Evolutionary conservation across 2,113 vertebrate species (phyloP).

Genomic region (Fulica atra): DNA sequence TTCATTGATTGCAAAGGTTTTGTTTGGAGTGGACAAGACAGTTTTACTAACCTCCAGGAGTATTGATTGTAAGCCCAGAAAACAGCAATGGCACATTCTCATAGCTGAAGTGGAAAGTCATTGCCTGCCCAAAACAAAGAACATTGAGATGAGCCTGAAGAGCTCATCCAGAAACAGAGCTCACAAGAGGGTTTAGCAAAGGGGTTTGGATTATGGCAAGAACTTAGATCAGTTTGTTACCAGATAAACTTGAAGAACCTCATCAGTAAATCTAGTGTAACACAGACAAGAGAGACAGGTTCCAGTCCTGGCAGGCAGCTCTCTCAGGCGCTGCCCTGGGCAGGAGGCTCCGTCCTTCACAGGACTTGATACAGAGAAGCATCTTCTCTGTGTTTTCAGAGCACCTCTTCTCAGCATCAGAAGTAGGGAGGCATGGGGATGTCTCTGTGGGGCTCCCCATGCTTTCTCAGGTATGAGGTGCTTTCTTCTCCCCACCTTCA

Average conservation of each 20-base stretch:
- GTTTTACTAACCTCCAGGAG: slow-evolving; percentile 87
- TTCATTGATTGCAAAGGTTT: not conserved
- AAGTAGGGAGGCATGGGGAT: not conserved
- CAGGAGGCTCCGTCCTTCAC: not conserved
- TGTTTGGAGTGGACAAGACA: not conserved
- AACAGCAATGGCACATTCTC: slow-evolving; percentile 89
- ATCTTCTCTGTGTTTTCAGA: not conserved
- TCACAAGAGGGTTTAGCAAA: not conserved
- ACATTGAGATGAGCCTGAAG: not conserved
- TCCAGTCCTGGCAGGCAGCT: not conserved
- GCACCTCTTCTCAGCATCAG: not conserved
- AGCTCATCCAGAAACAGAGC: not conserved
- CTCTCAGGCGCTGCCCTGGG: not conserved
- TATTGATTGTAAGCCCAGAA: slow-evolving; percentile 89
- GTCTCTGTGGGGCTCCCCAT: not conserved
- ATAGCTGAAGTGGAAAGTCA: slow-evolving; percentile 93
- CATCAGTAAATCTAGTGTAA: not conserved
- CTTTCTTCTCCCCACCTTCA: not conserved
- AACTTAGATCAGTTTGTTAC: not conserved
- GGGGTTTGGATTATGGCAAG: not conserved
- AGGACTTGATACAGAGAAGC: not conserved
- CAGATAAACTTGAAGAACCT: not conserved
- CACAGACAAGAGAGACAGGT: not conserved
- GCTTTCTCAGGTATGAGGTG: not conserved
- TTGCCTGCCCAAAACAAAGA: slow-evolving; percentile 76